phyloP scores from a whole-genome alignment of 2,888 invertebrate species.

The Megalurothrips usitatus region DNA sequence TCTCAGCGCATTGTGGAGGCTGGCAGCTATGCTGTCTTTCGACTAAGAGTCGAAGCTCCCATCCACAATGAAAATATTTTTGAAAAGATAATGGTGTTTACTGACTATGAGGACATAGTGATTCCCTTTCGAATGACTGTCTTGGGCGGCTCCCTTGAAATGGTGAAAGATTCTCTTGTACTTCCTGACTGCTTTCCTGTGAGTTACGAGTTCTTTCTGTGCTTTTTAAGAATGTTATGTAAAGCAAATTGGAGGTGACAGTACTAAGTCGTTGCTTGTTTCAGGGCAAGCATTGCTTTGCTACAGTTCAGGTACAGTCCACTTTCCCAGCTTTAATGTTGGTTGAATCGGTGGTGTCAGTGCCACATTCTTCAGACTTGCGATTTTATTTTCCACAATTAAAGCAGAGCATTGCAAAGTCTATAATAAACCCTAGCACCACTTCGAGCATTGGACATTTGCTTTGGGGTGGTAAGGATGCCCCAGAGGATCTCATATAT shows the following conservation, averaged over 20 bases:
- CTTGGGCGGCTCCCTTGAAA: slow-evolving; percentile 67
- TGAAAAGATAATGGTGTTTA: slow-evolving; percentile 68
- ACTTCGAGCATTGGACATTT: not conserved
- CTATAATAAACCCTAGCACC: slow-evolving; percentile 1
- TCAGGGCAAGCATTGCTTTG: slow-evolving; percentile 18
- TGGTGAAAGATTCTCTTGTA: slow-evolving; percentile 61
- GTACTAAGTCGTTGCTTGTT: not conserved
- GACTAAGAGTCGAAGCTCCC: slow-evolving; percentile 64
- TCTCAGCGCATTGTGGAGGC: slow-evolving; percentile 55
- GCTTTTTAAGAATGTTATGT: not conserved
- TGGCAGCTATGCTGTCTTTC: slow-evolving; percentile 64
- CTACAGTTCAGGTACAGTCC: not conserved
- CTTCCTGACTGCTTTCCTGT: slow-evolving; percentile 79
- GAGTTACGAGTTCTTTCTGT: slow-evolving; percentile 44
- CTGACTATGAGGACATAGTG: slow-evolving; percentile 62
- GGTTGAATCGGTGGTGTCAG: not conserved
- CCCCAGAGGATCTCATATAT: not conserved
- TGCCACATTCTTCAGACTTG: not conserved
- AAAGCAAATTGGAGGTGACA: no score
- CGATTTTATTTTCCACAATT: slow-evolving; percentile 6
- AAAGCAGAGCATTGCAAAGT: not conserved
- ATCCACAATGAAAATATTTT: slow-evolving; percentile 62
- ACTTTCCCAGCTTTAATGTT: not conserved
- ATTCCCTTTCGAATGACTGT: slow-evolving; percentile 70
- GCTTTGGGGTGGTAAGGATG: slow-evolving; percentile 6